Percentiles rank a stretch among this genome's conserved stretches.
phyloP scores from a whole-genome alignment of 1,140 invertebrate species.

The Thaumetopoea pityocampa region DNA sequence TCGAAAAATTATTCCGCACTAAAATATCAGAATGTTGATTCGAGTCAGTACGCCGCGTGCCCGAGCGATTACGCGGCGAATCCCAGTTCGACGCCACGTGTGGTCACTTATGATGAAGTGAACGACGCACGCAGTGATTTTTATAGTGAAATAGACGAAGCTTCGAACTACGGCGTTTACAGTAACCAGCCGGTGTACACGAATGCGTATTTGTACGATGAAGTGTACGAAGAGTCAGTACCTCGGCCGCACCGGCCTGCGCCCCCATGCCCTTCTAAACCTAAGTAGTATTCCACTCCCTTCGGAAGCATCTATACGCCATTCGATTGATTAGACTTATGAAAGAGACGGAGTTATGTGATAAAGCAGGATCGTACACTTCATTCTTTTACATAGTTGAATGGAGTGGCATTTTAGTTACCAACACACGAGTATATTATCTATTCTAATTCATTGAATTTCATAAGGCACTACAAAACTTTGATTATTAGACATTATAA shows the following conservation, averaged over 20 bases:
- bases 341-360: no score
- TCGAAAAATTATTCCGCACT: slow-evolving; percentile 62
- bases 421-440: no score
- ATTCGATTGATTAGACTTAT: background rate
- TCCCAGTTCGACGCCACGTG: slow-evolving; percentile 31
- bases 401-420: no score
- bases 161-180: slow-evolving; percentile 14
- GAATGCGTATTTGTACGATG: slow-evolving; percentile 50
- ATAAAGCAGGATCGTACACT: no score
- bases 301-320: background rate
- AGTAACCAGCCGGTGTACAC: slow-evolving; percentile 23
- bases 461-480: no score
- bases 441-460: no score
- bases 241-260: slow-evolving; percentile 62
- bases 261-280: slow-evolving; percentile 54
- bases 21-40: slow-evolving; percentile 61
- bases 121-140: slow-evolving; percentile 51
- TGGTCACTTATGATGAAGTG: slow-evolving; percentile 41
- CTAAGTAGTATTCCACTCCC: slow-evolving; percentile 22
- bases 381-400: no score
- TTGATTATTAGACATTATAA: no score
- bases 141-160: slow-evolving; percentile 57
- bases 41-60: slow-evolving; percentile 30
- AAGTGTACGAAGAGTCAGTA: slow-evolving; percentile 45
- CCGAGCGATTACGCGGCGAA: slow-evolving; percentile 25